Conservation (phyloP, 2,113 vertebrate genomes). For the Oryzias celebensis region DNA sequence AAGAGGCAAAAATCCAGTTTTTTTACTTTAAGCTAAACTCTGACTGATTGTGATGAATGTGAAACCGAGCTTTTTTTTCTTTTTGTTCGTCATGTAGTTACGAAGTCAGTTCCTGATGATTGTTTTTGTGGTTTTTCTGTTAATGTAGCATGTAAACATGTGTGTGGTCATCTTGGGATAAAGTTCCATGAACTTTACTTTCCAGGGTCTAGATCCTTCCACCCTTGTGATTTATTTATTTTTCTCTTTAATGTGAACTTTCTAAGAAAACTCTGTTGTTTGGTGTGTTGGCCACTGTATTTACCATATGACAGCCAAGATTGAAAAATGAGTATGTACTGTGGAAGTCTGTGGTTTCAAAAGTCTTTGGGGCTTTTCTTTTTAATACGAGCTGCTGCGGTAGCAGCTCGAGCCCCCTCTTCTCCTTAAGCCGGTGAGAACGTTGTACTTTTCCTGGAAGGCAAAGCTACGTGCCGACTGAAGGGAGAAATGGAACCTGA, state of each 20-base stretch:
- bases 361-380: slow-evolving; percentile 12
- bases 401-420: slow-evolving; percentile 21
- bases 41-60: too few species aligned
- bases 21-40: too few species aligned
- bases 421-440: slow-evolving; percentile 59
- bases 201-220: neutral
- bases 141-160: neutral
- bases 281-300: slow-evolving; percentile 7
- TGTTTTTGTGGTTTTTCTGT: neutral
- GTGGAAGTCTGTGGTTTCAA: slow-evolving; percentile 26
- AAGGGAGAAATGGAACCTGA: slow-evolving; percentile 67
- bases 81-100: too few species aligned
- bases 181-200: neutral
- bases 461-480: slow-evolving; percentile 60
- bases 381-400: slow-evolving; percentile 37
- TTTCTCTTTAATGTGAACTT: neutral
- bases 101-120: too few species aligned
- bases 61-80: too few species aligned
- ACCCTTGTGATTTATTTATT: neutral
- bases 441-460: slow-evolving; percentile 71
- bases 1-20: too few species aligned
- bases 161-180: neutral
- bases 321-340: slow-evolving; percentile 12
- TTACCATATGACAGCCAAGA: slow-evolving; percentile 21
- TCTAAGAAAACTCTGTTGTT: slow-evolving; percentile 16